Evolutionary conservation across 2,888 invertebrate species (phyloP).

Genomic region (Platycnemis pennipes): DNA sequence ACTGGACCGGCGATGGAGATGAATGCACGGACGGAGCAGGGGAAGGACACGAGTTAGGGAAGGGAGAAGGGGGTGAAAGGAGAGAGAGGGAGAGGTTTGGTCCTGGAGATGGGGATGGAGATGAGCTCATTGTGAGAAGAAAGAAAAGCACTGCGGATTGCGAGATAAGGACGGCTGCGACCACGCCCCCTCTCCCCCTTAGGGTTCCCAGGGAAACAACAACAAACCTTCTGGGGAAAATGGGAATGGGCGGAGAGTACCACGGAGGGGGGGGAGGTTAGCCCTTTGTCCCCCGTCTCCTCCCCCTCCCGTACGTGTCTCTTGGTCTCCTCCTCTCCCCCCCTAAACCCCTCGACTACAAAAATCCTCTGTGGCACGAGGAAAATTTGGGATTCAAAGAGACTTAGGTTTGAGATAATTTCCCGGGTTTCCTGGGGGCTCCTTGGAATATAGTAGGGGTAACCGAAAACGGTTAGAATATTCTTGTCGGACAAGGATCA

Average conservation of each 20-base stretch:
- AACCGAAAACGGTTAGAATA: not conserved
- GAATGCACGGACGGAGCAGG: not conserved
- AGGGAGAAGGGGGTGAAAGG: not conserved
- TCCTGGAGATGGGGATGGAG: not conserved
- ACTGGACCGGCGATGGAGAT: not conserved
- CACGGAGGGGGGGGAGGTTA: not conserved
- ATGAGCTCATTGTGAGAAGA: constrained; percentile 22
- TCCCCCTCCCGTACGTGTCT: not conserved
- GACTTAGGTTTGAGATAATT: not conserved
- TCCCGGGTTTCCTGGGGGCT: not conserved
- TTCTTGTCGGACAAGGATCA: not conserved
- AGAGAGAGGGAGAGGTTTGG: not conserved
- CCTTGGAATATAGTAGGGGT: not conserved
- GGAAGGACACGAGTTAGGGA: not conserved
- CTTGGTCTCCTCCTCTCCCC: not conserved
- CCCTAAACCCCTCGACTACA: not conserved
- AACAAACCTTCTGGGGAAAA: not conserved
- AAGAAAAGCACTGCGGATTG: constrained; percentile 31
- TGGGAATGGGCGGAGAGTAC: not conserved
- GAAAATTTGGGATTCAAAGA: constrained; percentile 35
- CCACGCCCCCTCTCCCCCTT: not conserved
- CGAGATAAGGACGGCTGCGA: constrained; percentile 5
- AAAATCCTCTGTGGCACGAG: not conserved
- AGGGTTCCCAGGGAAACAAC: not conserved
- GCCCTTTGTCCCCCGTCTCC: not conserved